A percentile compares a stretch with the other conserved stretches of the same genome.
Evolutionary conservation across 1,140 invertebrate genomes (phyloP).

Genomic region (Ostrea edulis): DNA sequence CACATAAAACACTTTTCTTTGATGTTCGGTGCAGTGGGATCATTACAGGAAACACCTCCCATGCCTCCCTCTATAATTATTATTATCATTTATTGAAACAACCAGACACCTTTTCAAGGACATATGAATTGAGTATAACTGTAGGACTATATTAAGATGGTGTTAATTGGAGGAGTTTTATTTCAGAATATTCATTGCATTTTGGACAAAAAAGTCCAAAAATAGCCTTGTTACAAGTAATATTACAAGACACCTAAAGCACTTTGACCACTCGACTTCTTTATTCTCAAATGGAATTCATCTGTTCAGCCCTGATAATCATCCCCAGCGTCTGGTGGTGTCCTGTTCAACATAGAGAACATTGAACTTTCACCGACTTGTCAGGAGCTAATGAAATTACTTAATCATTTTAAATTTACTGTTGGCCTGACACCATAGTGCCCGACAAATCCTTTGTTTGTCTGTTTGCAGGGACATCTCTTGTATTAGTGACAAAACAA

Average conservation of each 20-base stretch:
- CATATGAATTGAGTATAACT: no score
- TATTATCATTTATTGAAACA: background rate
- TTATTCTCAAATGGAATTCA: background rate
- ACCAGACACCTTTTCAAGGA: background rate
- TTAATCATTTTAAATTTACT: slow-evolving; percentile 32
- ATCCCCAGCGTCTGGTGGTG: background rate
- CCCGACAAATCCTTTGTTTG: slow-evolving; percentile 22
- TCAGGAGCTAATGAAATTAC: slow-evolving; percentile 27
- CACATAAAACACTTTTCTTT: background rate
- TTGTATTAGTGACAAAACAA: slow-evolving; percentile 14
- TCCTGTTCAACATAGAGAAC: background rate
- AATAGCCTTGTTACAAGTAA: background rate
- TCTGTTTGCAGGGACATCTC: background rate
- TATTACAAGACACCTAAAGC: background rate
- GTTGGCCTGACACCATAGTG: background rate
- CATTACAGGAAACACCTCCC: slow-evolving; percentile 6
- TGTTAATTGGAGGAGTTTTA: no score
- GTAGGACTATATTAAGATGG: no score
- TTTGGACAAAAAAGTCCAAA: background rate
- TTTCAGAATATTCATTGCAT: background rate
- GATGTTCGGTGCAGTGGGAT: background rate
- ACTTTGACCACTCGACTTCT: background rate
- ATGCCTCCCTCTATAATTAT: background rate
- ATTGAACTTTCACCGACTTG: background rate
- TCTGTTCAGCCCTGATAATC: slow-evolving; percentile 4